These are phyloP conservation scores for Ibycter americanus DNA, from an alignment of 2,797 vertebrate species.

Conservation along the genomic window DNA sequence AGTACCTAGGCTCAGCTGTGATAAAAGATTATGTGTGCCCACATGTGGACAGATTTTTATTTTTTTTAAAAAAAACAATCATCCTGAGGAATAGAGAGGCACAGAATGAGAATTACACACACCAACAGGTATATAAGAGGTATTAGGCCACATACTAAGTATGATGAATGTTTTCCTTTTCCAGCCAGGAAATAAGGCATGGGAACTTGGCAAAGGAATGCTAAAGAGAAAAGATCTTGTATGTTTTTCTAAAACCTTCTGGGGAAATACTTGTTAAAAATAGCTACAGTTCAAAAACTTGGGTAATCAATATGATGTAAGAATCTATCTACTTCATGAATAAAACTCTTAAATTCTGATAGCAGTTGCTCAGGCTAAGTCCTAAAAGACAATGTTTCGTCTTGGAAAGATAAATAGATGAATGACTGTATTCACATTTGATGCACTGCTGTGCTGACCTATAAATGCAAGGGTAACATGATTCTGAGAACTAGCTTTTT, in stretches of 20 bases:
- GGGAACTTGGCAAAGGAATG: neutral
- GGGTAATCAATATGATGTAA: neutral
- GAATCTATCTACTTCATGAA: neutral
- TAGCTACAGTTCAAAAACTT: neutral
- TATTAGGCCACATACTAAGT: neutral
- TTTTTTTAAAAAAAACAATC: neutral
- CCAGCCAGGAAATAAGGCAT: neutral
- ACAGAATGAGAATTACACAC: neutral
- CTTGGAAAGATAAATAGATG: neutral
- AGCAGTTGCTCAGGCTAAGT: neutral
- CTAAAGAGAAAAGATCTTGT: neutral
- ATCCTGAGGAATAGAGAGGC: neutral
- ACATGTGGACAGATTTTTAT: neutral
- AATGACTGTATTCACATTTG: neutral
- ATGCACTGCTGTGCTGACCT: neutral
- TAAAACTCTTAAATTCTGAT: neutral
- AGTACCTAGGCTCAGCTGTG: neutral
- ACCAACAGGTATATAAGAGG: neutral
- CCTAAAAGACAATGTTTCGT: neutral
- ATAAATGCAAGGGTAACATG: neutral
- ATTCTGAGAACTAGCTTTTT: neutral
- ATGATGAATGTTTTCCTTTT: neutral
- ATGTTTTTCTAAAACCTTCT: neutral
- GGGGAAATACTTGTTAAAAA: neutral
- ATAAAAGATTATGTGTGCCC: neutral